Conservation (phyloP, 2,113 vertebrate species). For the Ascaphus truei region DNA sequence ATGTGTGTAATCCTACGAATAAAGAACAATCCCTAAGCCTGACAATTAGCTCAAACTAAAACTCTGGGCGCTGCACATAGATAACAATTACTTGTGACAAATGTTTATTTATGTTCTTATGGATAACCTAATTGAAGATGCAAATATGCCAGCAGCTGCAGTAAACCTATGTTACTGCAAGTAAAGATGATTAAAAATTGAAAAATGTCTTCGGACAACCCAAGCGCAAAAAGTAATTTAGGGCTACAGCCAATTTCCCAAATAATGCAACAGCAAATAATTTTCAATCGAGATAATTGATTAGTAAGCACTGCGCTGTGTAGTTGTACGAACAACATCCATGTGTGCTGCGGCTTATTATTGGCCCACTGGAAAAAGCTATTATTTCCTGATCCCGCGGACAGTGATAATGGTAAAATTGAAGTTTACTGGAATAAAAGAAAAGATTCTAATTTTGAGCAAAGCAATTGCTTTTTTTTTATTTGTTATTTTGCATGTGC, state of each 20-base stretch:
- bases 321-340: too few species aligned
- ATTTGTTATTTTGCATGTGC: too few species aligned
- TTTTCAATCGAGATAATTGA: not conserved
- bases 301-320: not conserved
- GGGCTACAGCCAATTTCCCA: not conserved
- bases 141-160: not conserved
- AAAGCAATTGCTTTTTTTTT: too few species aligned
- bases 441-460: too few species aligned
- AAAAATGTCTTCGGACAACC: not conserved
- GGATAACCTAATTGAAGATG: slow-evolving; percentile 11
- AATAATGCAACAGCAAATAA: not conserved
- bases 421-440: too few species aligned
- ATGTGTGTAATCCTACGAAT: not conserved
- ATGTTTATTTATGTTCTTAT: not conserved
- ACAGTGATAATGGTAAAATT: too few species aligned
- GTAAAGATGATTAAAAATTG: slow-evolving; percentile 7
- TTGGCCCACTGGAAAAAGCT: too few species aligned
- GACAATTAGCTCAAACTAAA: not conserved
- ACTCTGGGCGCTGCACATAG: not conserved
- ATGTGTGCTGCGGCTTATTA: too few species aligned
- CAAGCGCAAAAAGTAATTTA: not conserved
- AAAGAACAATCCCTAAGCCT: not conserved
- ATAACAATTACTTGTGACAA: slow-evolving; percentile 1
- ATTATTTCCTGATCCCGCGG: too few species aligned
- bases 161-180: not conserved